Base-by-base conservation (phyloP, 2,888 invertebrate species). In the Eupithecia inturbata region DNA sequence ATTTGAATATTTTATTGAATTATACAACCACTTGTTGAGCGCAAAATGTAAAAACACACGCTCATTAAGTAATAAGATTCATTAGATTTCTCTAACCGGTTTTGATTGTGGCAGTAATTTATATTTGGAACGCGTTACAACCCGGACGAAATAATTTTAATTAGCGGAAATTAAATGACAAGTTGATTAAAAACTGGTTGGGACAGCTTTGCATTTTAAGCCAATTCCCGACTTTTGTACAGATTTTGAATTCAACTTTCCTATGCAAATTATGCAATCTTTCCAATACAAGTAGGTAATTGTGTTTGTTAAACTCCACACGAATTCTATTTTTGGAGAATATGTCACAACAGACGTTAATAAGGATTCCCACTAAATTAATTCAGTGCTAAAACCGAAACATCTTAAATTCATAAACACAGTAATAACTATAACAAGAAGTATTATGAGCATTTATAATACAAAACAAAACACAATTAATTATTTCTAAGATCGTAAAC, bases 31-130 rank as follows among this genome's bases (percentile, higher is more conserved):
- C 78, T 78, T 78, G 77, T 78, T 77, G 73, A 71, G 57, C 60
- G 71, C 57, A 53, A 76, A 70, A 73, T 67, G 68, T 71, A 75
- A 78, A 78, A 74, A 72, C 75, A 67, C 67, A 72, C 49, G 70
- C 73, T 67, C 69, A 71, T 76, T 77, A 72, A 45, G 45, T 68
- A 74, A 68, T 68, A 76, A 76, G 66, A 78, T 76, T 75, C 74
- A 78, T 78, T 78, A 73, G 75, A 74, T 76, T 78, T 78, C 76
- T 74, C 74, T 60, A 79, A 75, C 78, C 70, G 70, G 78, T 79
- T 78, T 60, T 74, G 64, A 77, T 76, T 72, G 78, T 60, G 63
- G 53, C 71, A 72, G 73, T 72, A 33, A 71, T 78, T 71, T 71
- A 69, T 74, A 79, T 77, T 79, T 68, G 72, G 64, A 72, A 62